phyloP scores from a whole-genome alignment of 1,140 invertebrate species.

The Euwallacea fornicatus region DNA sequence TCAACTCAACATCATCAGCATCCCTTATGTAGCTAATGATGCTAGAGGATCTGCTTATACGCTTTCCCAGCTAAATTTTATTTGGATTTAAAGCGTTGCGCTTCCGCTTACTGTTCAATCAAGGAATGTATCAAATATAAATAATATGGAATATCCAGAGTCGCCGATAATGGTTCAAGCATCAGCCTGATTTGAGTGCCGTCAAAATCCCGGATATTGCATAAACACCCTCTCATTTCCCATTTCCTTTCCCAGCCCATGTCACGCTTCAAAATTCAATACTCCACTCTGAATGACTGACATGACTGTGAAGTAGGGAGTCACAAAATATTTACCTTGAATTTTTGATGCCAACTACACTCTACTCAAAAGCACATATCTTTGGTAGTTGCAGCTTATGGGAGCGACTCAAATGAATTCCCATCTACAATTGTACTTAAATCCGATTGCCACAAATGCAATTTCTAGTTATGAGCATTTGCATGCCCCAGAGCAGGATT shows the following conservation, averaged over 20 bases:
- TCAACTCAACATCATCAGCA: too few relatives aligned
- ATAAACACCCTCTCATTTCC: constrained; percentile 15
- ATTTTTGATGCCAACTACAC: neutral
- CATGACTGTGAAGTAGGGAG: constrained; percentile 5
- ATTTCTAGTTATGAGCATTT: constrained; percentile 7
- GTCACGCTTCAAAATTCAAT: constrained; percentile 21
- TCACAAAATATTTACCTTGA: constrained; percentile 11
- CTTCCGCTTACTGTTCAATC: too few relatives aligned
- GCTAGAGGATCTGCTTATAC: too few relatives aligned
- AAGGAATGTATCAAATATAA: neutral
- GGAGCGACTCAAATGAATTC: neutral
- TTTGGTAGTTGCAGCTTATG: neutral
- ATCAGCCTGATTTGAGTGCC: constrained; percentile 14
- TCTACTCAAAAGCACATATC: neutral
- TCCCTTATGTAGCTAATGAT: too few relatives aligned
- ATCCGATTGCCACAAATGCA: constrained; percentile 3
- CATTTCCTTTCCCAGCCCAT: constrained; percentile 4
- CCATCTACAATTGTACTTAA: constrained; percentile 1
- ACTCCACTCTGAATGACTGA: constrained; percentile 3
- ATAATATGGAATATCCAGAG: constrained; percentile 3
- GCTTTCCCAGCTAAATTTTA: too few relatives aligned
- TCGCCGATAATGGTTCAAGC: constrained; percentile 4
- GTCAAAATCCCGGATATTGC: constrained; percentile 22
- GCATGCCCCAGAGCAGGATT: constrained; percentile 2
- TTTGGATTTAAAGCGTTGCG: too few relatives aligned